Conservation (phyloP, 2,888 invertebrate species). For the Ophraella communa region DNA sequence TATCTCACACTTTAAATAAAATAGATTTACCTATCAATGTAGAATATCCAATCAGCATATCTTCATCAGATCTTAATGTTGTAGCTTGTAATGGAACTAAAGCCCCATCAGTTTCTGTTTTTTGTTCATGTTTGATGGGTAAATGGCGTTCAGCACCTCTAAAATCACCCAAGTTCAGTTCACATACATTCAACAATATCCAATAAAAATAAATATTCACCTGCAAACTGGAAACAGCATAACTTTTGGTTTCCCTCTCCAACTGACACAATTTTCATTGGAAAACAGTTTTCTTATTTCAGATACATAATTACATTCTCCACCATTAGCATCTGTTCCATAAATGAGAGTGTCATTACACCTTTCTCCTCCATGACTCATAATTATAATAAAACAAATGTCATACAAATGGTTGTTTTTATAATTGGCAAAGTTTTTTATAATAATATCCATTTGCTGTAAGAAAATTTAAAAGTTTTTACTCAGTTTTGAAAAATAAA, state of each 20-base stretch:
- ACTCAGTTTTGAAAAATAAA: too few species aligned
- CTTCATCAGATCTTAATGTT: constrained; percentile 55
- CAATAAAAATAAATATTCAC: constrained; percentile 48
- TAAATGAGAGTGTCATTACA: constrained; percentile 62
- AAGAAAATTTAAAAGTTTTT: constrained; percentile 14
- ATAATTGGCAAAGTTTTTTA: constrained; percentile 58
- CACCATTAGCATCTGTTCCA: constrained; percentile 67
- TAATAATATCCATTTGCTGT: constrained; percentile 58
- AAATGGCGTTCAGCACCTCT: constrained; percentile 54
- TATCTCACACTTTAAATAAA: not conserved
- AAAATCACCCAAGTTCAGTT: constrained; percentile 25
- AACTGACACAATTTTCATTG: constrained; percentile 63
- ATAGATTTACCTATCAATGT: constrained; percentile 62
- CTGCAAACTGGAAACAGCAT: constrained; percentile 76
- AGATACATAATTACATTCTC: constrained; percentile 50
- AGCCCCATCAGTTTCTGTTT: constrained; percentile 41
- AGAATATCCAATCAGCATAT: constrained; percentile 70
- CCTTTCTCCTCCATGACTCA: constrained; percentile 69
- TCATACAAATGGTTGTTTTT: constrained; percentile 61
- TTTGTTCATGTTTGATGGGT: constrained; percentile 21
- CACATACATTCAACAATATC: not conserved
- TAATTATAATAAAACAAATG: constrained; percentile 70
- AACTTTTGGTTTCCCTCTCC: constrained; percentile 71
- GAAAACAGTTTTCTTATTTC: constrained; percentile 61
- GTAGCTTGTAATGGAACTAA: not conserved